Base-by-base conservation (phyloP, 2,113 vertebrate species). In the Ochotona princeps region DNA sequence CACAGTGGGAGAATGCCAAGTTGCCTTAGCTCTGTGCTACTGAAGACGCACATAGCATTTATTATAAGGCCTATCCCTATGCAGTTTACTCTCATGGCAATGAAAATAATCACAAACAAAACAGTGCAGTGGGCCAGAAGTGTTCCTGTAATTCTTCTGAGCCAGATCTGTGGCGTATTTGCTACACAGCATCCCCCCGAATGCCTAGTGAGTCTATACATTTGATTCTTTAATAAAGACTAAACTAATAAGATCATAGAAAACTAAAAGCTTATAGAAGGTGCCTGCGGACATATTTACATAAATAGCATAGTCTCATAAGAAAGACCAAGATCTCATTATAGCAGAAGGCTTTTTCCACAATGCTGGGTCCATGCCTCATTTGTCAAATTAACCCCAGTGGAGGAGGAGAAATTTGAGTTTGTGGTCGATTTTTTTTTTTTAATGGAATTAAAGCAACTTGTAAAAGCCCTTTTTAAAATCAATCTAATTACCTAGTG, bases 181-280 rank as follows among this genome's bases (percentile, higher is more conserved):
- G 90, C 90, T 89, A 49, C 83, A 70, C 61, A 92, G 79, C 81
- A 86, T 94, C 95, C 75, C 92, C 60, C 82, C 93, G 94, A 98
- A 98, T 94, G 90, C 82, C 96, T 96, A 96, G 90, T 96, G 97
- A 92, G 95, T 94, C 97, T 98, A 95, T 98, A 98, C 97, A 96
- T 96, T 97, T 96, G n/a, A 96, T 97, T 97, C 94, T 97, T 98
- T 97, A 98, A 97, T 97, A 98, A 97, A 97, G 96, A 95, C 95
- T 97, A 96, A 98, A 95, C 95, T 97, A 97, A 97, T 96, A 98
- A 44, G 98, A 97, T 97, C 89, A 95, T 98, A 98, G 97, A 98
- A 98, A 98, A 98, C 98, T 97, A 98, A 98, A 98, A 98, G 97
- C 97, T 97, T 97, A 96, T 97, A 97, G 97, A 98, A 98, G 97